These are phyloP conservation scores for Catagonus wagneri DNA, from an alignment of 2,113 vertebrate species.

Conservation along the genomic window DNA sequence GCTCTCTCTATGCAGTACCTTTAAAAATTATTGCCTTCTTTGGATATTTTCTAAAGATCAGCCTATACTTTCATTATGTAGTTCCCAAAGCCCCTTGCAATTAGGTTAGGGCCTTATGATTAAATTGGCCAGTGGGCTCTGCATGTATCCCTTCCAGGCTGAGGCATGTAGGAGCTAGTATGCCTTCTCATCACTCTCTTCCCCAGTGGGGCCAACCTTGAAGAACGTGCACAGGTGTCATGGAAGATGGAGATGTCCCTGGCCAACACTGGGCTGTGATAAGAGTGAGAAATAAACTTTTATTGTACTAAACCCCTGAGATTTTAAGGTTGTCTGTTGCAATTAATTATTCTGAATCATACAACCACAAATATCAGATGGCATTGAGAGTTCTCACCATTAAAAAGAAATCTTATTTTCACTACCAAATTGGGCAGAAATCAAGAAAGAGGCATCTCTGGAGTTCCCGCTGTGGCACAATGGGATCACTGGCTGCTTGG, in stretches of 20 bases:
- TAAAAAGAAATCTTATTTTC: conserved; percentile 70
- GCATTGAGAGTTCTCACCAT: conserved; percentile 58
- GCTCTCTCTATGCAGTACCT: neutral
- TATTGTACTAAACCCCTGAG: conserved; percentile 66
- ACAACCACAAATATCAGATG: conserved; percentile 55
- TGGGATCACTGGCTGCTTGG: too few relatives aligned
- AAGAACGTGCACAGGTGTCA: neutral
- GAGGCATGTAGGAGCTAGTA: neutral
- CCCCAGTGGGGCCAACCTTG: neutral
- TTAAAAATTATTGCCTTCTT: neutral
- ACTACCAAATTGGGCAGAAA: conserved; percentile 46
- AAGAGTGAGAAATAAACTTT: conserved; percentile 68
- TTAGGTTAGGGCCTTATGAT: neutral
- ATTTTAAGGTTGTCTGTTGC: conserved; percentile 54
- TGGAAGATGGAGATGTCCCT: conserved; percentile 50
- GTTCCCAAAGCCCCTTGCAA: neutral
- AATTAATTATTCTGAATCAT: conserved; percentile 72
- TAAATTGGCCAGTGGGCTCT: neutral
- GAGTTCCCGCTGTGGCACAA: too few relatives aligned
- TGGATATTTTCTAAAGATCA: neutral
- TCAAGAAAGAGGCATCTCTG: conserved; percentile 56
- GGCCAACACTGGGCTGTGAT: conserved; percentile 15
- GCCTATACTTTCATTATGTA: neutral
- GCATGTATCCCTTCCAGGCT: neutral
- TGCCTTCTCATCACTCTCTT: neutral